These are phyloP conservation scores for Scomber scombrus DNA, from an alignment of 2,113 vertebrate species.

Conservation along the genomic window DNA sequence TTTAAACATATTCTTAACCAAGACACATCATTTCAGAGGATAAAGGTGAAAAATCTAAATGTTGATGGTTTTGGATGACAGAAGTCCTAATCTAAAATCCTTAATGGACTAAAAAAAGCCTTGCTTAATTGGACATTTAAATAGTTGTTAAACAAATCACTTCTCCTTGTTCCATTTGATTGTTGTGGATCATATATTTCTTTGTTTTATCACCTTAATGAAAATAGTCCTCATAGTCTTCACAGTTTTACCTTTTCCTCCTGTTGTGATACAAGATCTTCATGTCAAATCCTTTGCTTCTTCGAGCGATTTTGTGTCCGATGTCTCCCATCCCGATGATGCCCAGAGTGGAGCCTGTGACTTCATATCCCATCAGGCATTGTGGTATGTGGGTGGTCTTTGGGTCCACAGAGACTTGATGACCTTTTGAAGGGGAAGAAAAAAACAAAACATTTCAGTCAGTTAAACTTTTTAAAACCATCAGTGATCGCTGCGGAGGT, in stretches of 20 bases:
- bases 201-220: neutral
- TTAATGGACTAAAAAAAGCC: too few species aligned
- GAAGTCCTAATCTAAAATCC: too few species aligned
- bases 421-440: slow-evolving; percentile 45
- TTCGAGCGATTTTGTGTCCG: slow-evolving; percentile 67
- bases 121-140: too few species aligned
- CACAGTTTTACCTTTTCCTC: slow-evolving; percentile 46
- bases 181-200: neutral
- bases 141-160: too few species aligned
- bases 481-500: too few species aligned
- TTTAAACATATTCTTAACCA: too few species aligned
- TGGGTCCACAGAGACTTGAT: slow-evolving; percentile 43
- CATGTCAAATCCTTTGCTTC: slow-evolving; percentile 77
- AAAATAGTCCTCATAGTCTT: neutral
- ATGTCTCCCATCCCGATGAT: slow-evolving; percentile 77
- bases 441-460: neutral
- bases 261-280: slow-evolving; percentile 75
- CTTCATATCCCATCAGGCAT: slow-evolving; percentile 62
- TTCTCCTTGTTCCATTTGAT: too few species aligned
- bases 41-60: too few species aligned
- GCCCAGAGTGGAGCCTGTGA: slow-evolving; percentile 72
- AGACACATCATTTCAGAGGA: too few species aligned
- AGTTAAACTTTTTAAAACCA: too few species aligned
- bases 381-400: slow-evolving; percentile 17
- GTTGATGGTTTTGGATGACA: too few species aligned